These are phyloP conservation scores for Drosophila atripex DNA, from an alignment of 2,888 invertebrate species.

Conservation along the genomic window DNA sequence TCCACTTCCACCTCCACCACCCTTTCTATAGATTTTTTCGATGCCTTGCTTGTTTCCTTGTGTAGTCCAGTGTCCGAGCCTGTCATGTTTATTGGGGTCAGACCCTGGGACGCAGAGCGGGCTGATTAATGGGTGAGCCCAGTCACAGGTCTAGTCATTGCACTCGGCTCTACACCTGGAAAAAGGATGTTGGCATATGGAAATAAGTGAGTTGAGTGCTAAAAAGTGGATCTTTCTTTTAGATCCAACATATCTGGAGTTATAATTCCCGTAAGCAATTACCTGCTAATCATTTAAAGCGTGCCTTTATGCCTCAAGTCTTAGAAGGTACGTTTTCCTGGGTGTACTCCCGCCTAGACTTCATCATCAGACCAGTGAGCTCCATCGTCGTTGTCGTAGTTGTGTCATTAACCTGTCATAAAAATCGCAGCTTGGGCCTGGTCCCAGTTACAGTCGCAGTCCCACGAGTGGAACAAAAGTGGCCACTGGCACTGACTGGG, in stretches of 20 bases:
- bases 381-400: constrained; percentile 25
- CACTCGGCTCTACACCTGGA: constrained; percentile 36
- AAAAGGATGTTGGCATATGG: background rate
- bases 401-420: constrained; percentile 78
- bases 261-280: background rate
- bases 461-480: constrained; percentile 1
- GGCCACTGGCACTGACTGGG: background rate
- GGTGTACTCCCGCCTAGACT: constrained; percentile 41
- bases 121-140: constrained; percentile 45
- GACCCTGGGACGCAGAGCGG: constrained; percentile 27
- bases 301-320: background rate
- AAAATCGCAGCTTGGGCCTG: constrained; percentile 60
- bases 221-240: background rate
- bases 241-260: background rate
- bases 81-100: constrained; percentile 65
- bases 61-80: constrained; percentile 42
- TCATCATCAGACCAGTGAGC: constrained; percentile 27
- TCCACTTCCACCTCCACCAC: constrained; percentile 16
- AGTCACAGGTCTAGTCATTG: constrained; percentile 40
- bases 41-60: constrained; percentile 33
- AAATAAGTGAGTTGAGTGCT: background rate
- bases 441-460: constrained; percentile 38
- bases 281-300: background rate
- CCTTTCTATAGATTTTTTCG: constrained; percentile 6
- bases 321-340: constrained; percentile 9